These are phyloP conservation scores for Pogona vitticeps DNA, from an alignment of 2,113 vertebrate genomes.

Conservation along the genomic window DNA sequence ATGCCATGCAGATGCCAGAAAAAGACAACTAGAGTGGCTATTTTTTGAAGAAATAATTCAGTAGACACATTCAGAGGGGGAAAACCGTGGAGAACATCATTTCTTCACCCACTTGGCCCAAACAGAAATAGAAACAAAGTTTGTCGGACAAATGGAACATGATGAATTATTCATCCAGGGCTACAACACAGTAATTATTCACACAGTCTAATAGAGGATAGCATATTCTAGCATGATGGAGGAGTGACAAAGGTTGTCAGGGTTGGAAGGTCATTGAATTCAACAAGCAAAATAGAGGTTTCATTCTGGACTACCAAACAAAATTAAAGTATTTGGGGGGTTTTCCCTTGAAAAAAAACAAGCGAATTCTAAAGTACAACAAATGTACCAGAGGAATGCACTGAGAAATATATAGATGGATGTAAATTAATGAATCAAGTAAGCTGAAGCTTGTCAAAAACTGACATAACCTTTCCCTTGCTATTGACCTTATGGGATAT, in stretches of 20 bases:
- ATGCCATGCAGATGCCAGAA: constrained; percentile 6
- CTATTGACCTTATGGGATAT: no score
- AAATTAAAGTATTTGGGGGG: not conserved
- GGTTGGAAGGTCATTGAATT: not conserved
- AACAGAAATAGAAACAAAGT: constrained; percentile 57
- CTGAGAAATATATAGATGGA: not conserved
- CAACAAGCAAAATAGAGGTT: constrained; percentile 29
- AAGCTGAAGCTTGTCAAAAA: no score
- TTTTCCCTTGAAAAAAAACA: not conserved
- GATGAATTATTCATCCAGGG: constrained; percentile 67
- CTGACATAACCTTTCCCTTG: no score
- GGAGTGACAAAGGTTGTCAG: not conserved
- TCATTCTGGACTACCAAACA: not conserved
- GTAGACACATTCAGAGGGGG: constrained; percentile 58
- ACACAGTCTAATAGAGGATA: constrained; percentile 55
- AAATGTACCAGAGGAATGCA: not conserved
- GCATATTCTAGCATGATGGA: constrained; percentile 26
- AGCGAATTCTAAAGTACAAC: not conserved
- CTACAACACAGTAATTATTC: constrained; percentile 55
- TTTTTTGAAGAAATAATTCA: constrained; percentile 42
- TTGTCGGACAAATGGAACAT: constrained; percentile 61
- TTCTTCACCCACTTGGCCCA: constrained; percentile 50
- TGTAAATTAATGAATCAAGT: no score
- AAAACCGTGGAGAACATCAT: constrained; percentile 53
- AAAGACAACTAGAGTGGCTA: constrained; percentile 29